Evolutionary conservation across 2,113 vertebrate genomes (phyloP).

Genomic region (Pseudonaja textilis): DNA sequence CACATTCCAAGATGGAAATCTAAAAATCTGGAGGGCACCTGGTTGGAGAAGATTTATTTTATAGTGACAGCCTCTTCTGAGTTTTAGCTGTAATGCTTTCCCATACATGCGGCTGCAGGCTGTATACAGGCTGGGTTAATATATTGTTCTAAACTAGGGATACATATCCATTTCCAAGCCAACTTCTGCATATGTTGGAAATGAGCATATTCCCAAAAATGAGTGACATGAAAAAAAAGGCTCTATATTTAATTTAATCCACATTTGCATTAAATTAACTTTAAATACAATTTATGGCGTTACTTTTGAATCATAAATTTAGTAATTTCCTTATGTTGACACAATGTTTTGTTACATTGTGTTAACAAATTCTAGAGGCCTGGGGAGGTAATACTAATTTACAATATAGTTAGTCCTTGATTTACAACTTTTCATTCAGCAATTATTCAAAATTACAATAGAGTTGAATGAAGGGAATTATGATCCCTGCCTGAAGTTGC

Average conservation of each 20-base stretch:
- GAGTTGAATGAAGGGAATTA: not conserved
- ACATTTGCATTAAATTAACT: not conserved
- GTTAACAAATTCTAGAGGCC: not conserved
- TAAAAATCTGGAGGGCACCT: not conserved
- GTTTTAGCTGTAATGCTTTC: not conserved
- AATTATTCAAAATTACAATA: not conserved
- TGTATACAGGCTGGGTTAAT: not conserved
- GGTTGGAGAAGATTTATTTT: not conserved
- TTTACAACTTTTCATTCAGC: not conserved
- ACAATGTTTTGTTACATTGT: not conserved
- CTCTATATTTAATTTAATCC: not conserved
- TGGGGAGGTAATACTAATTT: not conserved
- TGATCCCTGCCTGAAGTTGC: not conserved
- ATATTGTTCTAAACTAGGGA: not conserved
- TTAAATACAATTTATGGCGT: not conserved
- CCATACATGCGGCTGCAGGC: not conserved
- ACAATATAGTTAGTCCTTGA: not conserved
- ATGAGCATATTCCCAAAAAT: not conserved
- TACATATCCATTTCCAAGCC: not conserved
- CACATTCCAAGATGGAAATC: not conserved
- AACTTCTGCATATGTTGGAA: not conserved
- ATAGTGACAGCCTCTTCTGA: not conserved
- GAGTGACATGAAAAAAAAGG: not conserved
- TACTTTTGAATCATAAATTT: not conserved
- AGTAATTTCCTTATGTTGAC: not conserved